Base-by-base conservation (phyloP, 2,888 invertebrate species). In the Thyatira batis region DNA sequence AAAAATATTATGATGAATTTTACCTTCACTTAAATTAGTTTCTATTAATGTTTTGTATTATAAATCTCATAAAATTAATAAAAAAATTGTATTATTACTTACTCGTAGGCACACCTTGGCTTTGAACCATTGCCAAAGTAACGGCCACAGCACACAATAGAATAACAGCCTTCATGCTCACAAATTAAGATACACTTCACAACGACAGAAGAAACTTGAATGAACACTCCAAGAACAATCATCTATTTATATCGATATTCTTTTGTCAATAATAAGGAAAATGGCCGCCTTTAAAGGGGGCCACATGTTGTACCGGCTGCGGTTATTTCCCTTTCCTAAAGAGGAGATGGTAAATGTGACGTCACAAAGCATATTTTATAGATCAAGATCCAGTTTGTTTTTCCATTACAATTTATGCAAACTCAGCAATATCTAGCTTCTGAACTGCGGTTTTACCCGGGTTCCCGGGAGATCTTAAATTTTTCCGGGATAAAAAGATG, bases 41-140 rank as follows among this genome's bases (percentile, higher is more conserved):
- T n/a, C n/a, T n/a, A n/a, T n/a, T n/a, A n/a, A n/a, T n/a, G n/a
- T n/a, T n/a, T n/a, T n/a, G n/a, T n/a, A n/a, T n/a, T n/a, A n/a
- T n/a, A n/a, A n/a, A n/a, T n/a, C n/a, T n/a, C n/a, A n/a, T n/a
- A n/a, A n/a, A n/a, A n/a, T n/a, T n/a, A n/a, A n/a, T n/a, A n/a
- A n/a, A n/a, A n/a, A n/a, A n/a, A n/a, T n/a, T n/a, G n/a, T n/a
- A n/a, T n/a, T n/a, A n/a, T 39, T 51, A 65, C 79, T 68, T 59
- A 82, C 81, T 74, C 10, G 50, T 77, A 25, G 79, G 81, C 21
- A 81, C 2, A 2, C 66, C 73, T 55, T 82, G 82, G 0, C 76
- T 58, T 0, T 64, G 52, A 0, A 66, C 73, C 44, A 64, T 20
- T 45, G 58, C 60, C 3, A 67, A 55, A 5, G 60, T 45, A 4